Base-by-base conservation (phyloP, 2,797 vertebrate genomes). In the Hydrocynus forskahlii region DNA sequence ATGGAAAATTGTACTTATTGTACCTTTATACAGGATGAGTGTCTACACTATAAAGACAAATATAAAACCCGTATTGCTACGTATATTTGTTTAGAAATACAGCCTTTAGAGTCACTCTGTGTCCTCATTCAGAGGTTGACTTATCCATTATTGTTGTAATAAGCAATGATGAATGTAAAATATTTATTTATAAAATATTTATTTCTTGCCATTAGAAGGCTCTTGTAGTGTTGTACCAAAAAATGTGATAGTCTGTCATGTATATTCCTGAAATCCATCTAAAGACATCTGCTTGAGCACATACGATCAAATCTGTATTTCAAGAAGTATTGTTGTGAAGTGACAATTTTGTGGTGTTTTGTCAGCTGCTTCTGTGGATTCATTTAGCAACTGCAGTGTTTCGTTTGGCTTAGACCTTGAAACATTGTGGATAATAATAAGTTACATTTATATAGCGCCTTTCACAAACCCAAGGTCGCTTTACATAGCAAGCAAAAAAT, bases 241-340 rank as follows among this genome's bases (percentile, higher is more conserved):
- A 79, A 55, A 71, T 75, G 25, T 74, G 21, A 23, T 59, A 71
- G 25, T 62, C 23, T 48, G 45, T 74, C 67, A 9, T 63, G 29
- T 78, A 29, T 35, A 19, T 75, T 25, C 54, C 13, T 59, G 12
- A 48, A 23, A 48, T 43, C 14, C 50, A 45, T 43, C 16, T 74
- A 68, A 54, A 25, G 21, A 45, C 9, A 66, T 50, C 54, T 71
- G 17, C 60, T 25, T 62, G 78, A 88, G 82, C 78, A 21, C 72
- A 60, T 80, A 75, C 81, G 87, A 90, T 89, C 83, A 90, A 89
- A 89, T 45, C 21, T 71, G 23, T 8, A 67, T 76, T 71, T 40
- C 10, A 43, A 45, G 16, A 77, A 59, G 70, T 85, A 70, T 80
- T 85, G 69, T 83, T 29, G 52, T 78, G 50, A 17, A 83, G 72